phyloP scores from a whole-genome alignment of 1,140 invertebrate genomes.

The Halotydeus destructor region DNA sequence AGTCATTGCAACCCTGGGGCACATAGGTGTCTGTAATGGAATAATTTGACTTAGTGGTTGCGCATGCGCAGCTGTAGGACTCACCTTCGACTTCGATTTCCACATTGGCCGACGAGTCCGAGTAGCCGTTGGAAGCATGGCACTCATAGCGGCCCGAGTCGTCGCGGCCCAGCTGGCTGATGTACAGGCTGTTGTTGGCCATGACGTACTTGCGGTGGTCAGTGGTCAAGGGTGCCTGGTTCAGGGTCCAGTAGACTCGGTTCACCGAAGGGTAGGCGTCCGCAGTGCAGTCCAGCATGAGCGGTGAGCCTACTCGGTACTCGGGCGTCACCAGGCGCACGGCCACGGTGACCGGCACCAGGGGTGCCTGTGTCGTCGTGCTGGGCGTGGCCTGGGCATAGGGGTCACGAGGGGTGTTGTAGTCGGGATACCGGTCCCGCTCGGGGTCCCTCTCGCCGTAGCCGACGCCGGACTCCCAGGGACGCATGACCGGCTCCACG shows the following conservation, averaged over 20 bases:
- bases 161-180: constrained; percentile 34
- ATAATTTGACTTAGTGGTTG: neutral
- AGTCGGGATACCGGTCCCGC: neutral
- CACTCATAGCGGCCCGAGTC: constrained; percentile 59
- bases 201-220: constrained; percentile 8
- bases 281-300: constrained; percentile 14
- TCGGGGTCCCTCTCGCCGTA: neutral
- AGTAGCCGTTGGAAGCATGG: constrained; percentile 46
- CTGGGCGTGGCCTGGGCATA: no score
- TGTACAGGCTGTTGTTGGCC: constrained; percentile 37
- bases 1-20: constrained; percentile 57
- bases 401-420: no score
- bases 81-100: constrained; percentile 21
- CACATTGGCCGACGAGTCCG: constrained; percentile 34
- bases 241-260: neutral
- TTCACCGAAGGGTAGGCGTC: no score
- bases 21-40: constrained; percentile 40
- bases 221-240: neutral
- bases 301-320: no score
- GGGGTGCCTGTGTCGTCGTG: no score
- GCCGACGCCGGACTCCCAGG: constrained; percentile 1
- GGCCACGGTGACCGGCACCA: no score
- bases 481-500: constrained; percentile 2
- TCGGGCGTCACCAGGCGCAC: no score
- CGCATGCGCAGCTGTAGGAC: no score